A percentile compares a stretch with the other conserved stretches of the same genome.
These are phyloP conservation scores for Hypena proboscidalis DNA, from an alignment of 2,888 invertebrate genomes.

Conservation along the genomic window DNA sequence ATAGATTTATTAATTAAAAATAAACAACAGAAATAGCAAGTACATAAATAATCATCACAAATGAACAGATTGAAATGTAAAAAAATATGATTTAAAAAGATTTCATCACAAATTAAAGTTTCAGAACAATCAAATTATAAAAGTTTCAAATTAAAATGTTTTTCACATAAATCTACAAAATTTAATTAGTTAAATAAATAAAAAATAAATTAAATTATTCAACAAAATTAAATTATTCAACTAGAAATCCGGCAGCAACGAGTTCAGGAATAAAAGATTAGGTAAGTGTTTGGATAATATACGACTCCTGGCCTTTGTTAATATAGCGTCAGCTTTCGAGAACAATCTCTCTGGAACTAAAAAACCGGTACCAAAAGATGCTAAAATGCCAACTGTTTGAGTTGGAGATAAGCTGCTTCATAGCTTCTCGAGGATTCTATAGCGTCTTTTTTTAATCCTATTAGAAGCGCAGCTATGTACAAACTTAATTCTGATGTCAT, in stretches of 20 bases:
- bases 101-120: slow-evolving; percentile 5
- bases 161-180: slow-evolving; percentile 8
- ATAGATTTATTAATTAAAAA: slow-evolving; percentile 17
- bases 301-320: slow-evolving; percentile 29
- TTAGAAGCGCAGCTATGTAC: slow-evolving; percentile 27
- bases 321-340: slow-evolving; percentile 33
- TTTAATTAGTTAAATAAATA: slow-evolving; percentile 3
- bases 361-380: slow-evolving; percentile 32
- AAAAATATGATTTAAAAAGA: neutral
- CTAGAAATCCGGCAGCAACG: slow-evolving; percentile 18
- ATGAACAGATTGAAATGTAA: too few relatives aligned
- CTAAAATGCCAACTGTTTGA: slow-evolving; percentile 29
- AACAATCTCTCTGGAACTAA: slow-evolving; percentile 33
- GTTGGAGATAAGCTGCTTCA: slow-evolving; percentile 23
- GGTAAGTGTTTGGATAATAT: slow-evolving; percentile 27
- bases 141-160: slow-evolving; percentile 4
- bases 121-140: slow-evolving; percentile 4
- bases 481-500: slow-evolving; percentile 25
- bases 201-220: slow-evolving; percentile 6
- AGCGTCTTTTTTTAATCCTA: slow-evolving; percentile 34
- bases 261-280: slow-evolving; percentile 33
- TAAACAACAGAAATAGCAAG: slow-evolving; percentile 14
- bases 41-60: neutral
- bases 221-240: slow-evolving; percentile 1
- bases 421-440: slow-evolving; percentile 39